Conservation (phyloP, 2,888 invertebrate genomes). For the Lasioglossum villosulum region DNA sequence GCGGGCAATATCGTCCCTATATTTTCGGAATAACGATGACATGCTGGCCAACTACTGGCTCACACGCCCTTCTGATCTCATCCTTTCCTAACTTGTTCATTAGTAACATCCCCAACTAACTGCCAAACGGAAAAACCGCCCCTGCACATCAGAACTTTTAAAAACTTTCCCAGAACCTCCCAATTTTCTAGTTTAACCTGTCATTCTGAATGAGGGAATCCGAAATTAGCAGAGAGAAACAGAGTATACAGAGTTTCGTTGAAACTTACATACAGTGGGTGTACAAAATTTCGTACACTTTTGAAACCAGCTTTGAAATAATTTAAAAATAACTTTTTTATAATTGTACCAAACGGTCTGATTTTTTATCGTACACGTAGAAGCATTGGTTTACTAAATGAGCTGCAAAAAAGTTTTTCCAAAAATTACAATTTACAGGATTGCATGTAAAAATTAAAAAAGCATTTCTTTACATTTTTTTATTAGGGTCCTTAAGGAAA, state of each 20-base stretch:
- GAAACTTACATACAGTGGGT: background rate
- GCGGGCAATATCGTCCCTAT: background rate
- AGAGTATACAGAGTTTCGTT: background rate
- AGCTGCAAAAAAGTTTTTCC: no score
- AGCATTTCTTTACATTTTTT: no score
- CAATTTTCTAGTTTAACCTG: background rate
- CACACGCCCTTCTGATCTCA: background rate
- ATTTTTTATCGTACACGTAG: no score
- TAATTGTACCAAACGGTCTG: no score
- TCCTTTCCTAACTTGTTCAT: background rate
- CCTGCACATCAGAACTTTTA: background rate
- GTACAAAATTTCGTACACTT: no score
- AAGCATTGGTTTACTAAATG: no score
- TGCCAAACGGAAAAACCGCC: background rate
- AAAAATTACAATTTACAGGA: no score
- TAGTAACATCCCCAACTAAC: background rate
- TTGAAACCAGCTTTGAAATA: no score
- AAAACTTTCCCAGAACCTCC: background rate
- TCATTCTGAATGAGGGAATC: background rate
- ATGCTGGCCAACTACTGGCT: background rate
- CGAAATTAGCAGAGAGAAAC: background rate
- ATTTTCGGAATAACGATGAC: background rate
- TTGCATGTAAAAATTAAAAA: no score
- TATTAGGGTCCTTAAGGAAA: no score
- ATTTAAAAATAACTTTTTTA: no score